Base-by-base conservation (phyloP, 1,140 invertebrate species). In the Ostrea edulis region DNA sequence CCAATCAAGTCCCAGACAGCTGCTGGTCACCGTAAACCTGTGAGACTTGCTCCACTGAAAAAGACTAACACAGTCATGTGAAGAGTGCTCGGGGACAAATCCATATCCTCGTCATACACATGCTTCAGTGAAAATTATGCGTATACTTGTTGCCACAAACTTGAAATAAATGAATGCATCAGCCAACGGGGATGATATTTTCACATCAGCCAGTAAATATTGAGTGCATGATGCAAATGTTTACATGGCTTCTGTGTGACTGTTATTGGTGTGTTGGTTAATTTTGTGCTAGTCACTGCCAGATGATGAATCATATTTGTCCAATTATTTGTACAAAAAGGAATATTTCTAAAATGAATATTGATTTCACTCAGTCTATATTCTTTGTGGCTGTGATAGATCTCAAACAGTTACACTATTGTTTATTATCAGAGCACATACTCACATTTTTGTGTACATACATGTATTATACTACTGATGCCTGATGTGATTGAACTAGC, bases 41-140 rank as follows among this genome's bases (percentile, higher is more conserved):
- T 54, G 62, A 89, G 77, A 89, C 25, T 87, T 29, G 85, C 89
- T 8, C 89, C 90, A 5, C 65, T 91, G 44, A 91, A 91, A 65
- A 91, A 91, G 81, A 89, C 88, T 44, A 89, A 91, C 29, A 91
- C 91, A 55, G 87, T 91, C 22, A 88, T 88, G 83, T 91, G 86
- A 87, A 5, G 29, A 11, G n/a, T 44, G 35, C 35, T 44, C 35
- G 5, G 35, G 5, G 35, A 44, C 35, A 44, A 44, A 2, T 44
- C 1, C 2, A 44, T 44, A 44, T 44, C 5, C 35, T 2, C 5
- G 35, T 5, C 35, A 44, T 44, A 44, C 35, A 44, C 35, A 44
- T 44, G 35, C 35, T 44, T 5, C 35, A n/a, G 44, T 20, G 82
- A 83, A 22, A n/a, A 58, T 44, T 44, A 44, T 1, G 35, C 1